Evolutionary conservation across 2,888 invertebrate genomes (phyloP).

Genomic region (Dolomedes plantarius): DNA sequence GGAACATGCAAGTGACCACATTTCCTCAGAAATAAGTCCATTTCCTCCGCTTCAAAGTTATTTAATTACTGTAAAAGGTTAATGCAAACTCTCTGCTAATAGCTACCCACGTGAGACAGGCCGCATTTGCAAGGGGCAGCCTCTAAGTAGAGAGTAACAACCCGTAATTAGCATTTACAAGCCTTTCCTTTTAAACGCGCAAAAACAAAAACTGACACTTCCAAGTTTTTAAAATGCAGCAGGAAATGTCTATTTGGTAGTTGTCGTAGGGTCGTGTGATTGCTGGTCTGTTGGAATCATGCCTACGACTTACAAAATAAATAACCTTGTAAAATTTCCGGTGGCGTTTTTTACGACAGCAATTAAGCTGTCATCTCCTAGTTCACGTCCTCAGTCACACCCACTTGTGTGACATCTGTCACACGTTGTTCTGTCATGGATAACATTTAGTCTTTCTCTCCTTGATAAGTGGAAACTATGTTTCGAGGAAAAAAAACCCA

Average conservation of each 20-base stretch:
- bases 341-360: background rate
- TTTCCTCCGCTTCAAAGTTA: no score
- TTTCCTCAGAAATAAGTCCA: no score
- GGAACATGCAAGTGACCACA: no score
- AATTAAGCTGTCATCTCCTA: constrained; percentile 3
- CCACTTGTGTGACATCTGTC: constrained; percentile 2
- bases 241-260: background rate
- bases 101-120: background rate
- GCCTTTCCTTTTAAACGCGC: background rate
- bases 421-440: background rate
- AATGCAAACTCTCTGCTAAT: background rate
- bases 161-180: background rate
- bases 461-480: no score
- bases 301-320: background rate
- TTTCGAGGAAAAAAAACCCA: no score
- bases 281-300: no score
- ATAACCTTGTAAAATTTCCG: constrained; percentile 12
- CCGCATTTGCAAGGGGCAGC: background rate
- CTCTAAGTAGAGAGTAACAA: background rate
- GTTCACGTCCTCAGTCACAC: background rate
- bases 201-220: background rate
- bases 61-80: background rate
- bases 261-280: background rate
- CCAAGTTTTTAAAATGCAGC: background rate
- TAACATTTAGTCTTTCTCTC: background rate